Percentiles rank a stretch among this genome's conserved stretches.
Evolutionary conservation across 1,140 invertebrate genomes (phyloP).

Genomic region (Diachasmimorpha longicaudata): DNA sequence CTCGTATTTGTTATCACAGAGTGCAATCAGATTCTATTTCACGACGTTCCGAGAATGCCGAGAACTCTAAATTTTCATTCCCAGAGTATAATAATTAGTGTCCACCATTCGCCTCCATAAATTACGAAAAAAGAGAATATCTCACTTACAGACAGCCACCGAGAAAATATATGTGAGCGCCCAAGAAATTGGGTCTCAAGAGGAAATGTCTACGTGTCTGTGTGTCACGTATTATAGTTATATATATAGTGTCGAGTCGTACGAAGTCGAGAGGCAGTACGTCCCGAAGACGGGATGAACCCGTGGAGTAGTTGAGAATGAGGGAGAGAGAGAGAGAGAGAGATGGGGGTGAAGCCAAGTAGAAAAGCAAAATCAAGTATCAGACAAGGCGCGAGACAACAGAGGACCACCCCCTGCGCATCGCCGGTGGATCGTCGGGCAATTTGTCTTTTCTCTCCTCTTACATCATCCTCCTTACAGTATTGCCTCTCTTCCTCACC

Average conservation of each 20-base stretch:
- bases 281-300: neutral
- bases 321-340: neutral
- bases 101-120: too few species aligned
- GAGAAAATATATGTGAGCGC: neutral
- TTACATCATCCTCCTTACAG: slow-evolving; percentile 1
- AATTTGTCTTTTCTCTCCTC: slow-evolving; percentile 52
- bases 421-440: slow-evolving; percentile 31
- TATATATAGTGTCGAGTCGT: neutral
- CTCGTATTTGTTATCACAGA: too few species aligned
- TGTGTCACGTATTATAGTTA: neutral
- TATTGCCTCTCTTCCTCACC: neutral
- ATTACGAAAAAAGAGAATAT: too few species aligned
- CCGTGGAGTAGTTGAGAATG: neutral
- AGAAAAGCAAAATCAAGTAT: slow-evolving; percentile 7
- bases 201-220: neutral
- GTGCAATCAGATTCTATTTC: too few species aligned
- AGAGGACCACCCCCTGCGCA: neutral
- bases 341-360: neutral
- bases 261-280: neutral
- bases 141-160: too few species aligned
- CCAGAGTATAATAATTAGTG: too few species aligned
- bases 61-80: too few species aligned
- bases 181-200: neutral
- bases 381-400: neutral
- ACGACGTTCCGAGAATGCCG: too few species aligned